Conservation (phyloP, 23 tunicate species). For the Styela clava region DNA sequence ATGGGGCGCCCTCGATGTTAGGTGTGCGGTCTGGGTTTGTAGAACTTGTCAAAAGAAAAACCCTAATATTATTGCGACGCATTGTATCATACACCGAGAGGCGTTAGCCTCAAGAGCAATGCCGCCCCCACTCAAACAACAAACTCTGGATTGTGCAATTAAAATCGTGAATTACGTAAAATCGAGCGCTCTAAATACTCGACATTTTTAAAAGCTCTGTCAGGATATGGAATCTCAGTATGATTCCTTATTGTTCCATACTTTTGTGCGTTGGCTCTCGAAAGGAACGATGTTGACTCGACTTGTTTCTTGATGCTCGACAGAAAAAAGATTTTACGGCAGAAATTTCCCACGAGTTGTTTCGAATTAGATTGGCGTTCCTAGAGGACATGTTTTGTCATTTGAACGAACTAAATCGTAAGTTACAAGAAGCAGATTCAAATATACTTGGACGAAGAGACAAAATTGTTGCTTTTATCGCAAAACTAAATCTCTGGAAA, state of each 20-base stretch:
- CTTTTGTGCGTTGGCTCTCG: constrained; percentile 59
- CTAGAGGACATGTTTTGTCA: constrained; percentile 52
- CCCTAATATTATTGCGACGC: constrained; percentile 38
- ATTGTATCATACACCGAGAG: constrained; percentile 31
- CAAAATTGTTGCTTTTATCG: constrained; percentile 3
- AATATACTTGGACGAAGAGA: neutral
- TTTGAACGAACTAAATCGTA: constrained; percentile 42
- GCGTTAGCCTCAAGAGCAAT: constrained; percentile 43
- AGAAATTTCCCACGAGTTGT: constrained; percentile 27
- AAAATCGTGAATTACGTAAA: no score
- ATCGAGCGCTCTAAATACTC: constrained; percentile 29
- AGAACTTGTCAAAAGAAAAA: constrained; percentile 38
- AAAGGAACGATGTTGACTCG: constrained; percentile 29
- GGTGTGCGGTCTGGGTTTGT: constrained; percentile 41
- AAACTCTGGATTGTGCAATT: constrained; percentile 41
- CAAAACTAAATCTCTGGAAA: constrained; percentile 16
- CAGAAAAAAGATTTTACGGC: constrained; percentile 37
- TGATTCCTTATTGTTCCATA: constrained; percentile 33
- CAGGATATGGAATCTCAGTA: constrained; percentile 26
- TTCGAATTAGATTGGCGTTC: constrained; percentile 49
- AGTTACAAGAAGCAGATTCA: constrained; percentile 40
- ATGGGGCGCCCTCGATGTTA: constrained; percentile 44
- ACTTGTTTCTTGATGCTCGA: constrained; percentile 41
- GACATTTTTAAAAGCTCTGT: constrained; percentile 36
- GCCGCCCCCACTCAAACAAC: constrained; percentile 41